Conservation (phyloP, 2,888 invertebrate species). For the Bembecia ichneumoniformis region DNA sequence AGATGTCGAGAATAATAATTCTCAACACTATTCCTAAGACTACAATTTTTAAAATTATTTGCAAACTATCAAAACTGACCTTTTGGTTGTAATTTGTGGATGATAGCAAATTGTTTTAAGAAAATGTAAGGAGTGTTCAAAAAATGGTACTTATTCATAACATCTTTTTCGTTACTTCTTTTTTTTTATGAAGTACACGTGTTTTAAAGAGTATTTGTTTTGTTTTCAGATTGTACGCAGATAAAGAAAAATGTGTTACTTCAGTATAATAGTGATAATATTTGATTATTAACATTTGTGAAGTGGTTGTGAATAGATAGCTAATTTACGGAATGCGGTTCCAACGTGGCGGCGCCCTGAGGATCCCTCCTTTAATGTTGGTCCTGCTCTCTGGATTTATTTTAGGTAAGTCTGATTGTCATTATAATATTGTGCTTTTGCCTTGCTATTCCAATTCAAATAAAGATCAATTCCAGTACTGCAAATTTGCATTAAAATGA, state of each 20-base stretch:
- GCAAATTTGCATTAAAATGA: too few species aligned
- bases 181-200: not conserved
- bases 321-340: slow-evolving; percentile 29
- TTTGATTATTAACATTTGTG: slow-evolving; percentile 31
- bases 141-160: not conserved
- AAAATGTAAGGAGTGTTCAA: not conserved
- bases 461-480: too few species aligned
- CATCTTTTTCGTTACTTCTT: not conserved
- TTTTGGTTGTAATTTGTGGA: too few species aligned
- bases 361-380: slow-evolving; percentile 26
- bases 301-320: slow-evolving; percentile 22
- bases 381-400: slow-evolving; percentile 31
- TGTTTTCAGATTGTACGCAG: slow-evolving; percentile 30
- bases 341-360: slow-evolving; percentile 19
- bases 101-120: too few species aligned
- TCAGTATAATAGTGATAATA: slow-evolving; percentile 52
- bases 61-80: too few species aligned
- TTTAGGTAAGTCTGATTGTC: slow-evolving; percentile 32
- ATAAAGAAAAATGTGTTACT: slow-evolving; percentile 37
- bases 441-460: too few species aligned
- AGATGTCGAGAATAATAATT: too few species aligned
- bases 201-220: slow-evolving; percentile 10
- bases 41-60: too few species aligned
- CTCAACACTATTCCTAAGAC: too few species aligned
- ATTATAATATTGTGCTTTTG: too few species aligned